A percentile compares a stretch with the other conserved stretches of the same genome.
Evolutionary conservation across 1,140 invertebrate species (phyloP).

Genomic region (Eumeta japonica): DNA sequence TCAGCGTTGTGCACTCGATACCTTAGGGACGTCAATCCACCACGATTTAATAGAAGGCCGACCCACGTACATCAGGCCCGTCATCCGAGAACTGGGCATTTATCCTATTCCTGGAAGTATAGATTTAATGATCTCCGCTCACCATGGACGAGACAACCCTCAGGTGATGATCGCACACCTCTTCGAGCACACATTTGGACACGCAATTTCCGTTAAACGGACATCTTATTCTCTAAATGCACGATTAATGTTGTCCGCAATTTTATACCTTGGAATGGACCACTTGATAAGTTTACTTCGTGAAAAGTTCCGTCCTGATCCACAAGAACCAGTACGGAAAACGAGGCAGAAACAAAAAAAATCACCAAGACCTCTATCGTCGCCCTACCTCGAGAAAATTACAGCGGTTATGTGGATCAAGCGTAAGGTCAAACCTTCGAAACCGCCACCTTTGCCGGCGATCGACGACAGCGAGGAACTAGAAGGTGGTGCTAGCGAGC

Average conservation of each 20-base stretch:
- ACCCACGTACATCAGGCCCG: constrained; percentile 20
- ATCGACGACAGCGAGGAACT: constrained; percentile 36
- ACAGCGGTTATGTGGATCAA: constrained; percentile 25
- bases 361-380: constrained; percentile 18
- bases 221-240: constrained; percentile 28
- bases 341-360: constrained; percentile 19
- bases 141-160: constrained; percentile 30
- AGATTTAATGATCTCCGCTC: constrained; percentile 34
- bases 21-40: constrained; percentile 30
- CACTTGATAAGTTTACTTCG: constrained; percentile 27
- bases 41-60: constrained; percentile 42
- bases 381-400: constrained; percentile 39
- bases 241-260: constrained; percentile 34
- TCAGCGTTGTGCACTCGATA: constrained; percentile 32
- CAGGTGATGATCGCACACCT: constrained; percentile 41
- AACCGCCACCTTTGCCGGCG: constrained; percentile 31
- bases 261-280: constrained; percentile 35
- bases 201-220: constrained; percentile 30
- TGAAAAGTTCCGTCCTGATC: constrained; percentile 25
- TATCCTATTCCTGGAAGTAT: constrained; percentile 25
- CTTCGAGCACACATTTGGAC: constrained; percentile 28
- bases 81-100: constrained; percentile 30
- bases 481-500: too few species aligned
- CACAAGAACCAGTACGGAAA: constrained; percentile 9
- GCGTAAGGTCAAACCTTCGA: constrained; percentile 18